Evolutionary conservation across 1,140 invertebrate genomes (phyloP).

Genomic region (Pentalonia nigronervosa): DNA sequence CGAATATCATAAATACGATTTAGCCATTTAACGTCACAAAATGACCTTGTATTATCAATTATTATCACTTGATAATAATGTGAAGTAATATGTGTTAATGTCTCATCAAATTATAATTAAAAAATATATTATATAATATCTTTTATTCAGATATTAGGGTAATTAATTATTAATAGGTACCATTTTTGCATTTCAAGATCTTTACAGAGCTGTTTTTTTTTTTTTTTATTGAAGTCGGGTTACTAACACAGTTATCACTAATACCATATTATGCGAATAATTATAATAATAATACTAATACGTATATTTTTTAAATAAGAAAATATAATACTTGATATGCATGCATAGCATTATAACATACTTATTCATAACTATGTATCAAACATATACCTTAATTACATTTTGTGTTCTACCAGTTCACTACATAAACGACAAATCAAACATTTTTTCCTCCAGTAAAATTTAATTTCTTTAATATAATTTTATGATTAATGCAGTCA

Average conservation of each 20-base stretch:
- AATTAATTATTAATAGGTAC: not conserved
- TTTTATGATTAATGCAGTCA: not conserved
- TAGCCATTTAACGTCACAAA: not conserved
- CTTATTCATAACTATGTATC: not conserved
- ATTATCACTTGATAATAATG: not conserved
- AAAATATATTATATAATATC: not conserved
- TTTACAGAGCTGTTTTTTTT: not conserved
- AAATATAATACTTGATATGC: not conserved
- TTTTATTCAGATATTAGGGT: not conserved
- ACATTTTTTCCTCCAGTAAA: not conserved
- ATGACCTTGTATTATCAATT: not conserved
- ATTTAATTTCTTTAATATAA: not conserved
- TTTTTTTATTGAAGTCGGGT: not conserved
- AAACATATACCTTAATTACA: not conserved
- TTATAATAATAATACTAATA: not conserved
- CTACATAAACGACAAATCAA: not conserved
- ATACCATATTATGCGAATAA: not conserved
- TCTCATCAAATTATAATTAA: not conserved
- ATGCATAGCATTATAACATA: not conserved
- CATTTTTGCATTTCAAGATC: not conserved
- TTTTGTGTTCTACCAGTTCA: not conserved
- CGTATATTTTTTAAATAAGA: not conserved
- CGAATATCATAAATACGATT: not conserved
- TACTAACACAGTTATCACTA: not conserved
- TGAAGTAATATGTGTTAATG: not conserved